Percentiles rank a stretch among this genome's conserved stretches.
These are phyloP conservation scores for Distichodus sexfasciatus DNA, from an alignment of 2,797 vertebrate species.

Conservation along the genomic window DNA sequence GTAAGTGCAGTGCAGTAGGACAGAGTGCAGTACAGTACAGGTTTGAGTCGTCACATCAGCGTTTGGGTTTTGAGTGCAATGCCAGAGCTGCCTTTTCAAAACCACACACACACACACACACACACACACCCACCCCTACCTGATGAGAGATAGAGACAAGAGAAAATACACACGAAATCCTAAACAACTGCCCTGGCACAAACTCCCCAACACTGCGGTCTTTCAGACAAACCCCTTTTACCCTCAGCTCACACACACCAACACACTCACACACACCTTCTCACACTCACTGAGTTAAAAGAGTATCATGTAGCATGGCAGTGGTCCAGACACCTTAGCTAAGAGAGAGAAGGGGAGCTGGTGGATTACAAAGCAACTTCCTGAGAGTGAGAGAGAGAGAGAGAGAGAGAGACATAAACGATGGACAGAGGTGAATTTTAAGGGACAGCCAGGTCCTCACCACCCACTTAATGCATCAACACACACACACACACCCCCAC, in stretches of 20 bases:
- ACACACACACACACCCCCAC: constrained; percentile 2
- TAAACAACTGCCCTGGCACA: background rate
- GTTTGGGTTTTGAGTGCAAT: too few relatives aligned
- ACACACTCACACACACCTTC: background rate
- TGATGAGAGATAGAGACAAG: too few relatives aligned
- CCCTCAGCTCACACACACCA: background rate
- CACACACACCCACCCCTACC: background rate
- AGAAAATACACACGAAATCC: too few relatives aligned
- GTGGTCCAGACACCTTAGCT: constrained; percentile 14
- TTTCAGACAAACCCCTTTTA: background rate
- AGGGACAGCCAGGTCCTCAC: too few relatives aligned
- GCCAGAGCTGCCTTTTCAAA: background rate
- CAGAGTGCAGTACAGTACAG: too few relatives aligned
- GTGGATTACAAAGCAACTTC: constrained; percentile 32
- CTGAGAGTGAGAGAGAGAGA: constrained; percentile 15
- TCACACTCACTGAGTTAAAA: constrained; percentile 11
- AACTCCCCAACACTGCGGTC: background rate
- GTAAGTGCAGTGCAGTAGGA: too few relatives aligned
- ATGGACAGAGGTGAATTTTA: too few relatives aligned
- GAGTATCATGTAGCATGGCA: constrained; percentile 34
- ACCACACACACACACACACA: background rate
- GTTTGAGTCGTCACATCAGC: too few relatives aligned
- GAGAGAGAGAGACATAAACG: constrained; percentile 14
- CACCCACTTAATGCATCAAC: background rate
- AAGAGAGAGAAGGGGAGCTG: constrained; percentile 10